Conservation (phyloP, 2,113 vertebrate genomes). For the Apteryx owenii region DNA sequence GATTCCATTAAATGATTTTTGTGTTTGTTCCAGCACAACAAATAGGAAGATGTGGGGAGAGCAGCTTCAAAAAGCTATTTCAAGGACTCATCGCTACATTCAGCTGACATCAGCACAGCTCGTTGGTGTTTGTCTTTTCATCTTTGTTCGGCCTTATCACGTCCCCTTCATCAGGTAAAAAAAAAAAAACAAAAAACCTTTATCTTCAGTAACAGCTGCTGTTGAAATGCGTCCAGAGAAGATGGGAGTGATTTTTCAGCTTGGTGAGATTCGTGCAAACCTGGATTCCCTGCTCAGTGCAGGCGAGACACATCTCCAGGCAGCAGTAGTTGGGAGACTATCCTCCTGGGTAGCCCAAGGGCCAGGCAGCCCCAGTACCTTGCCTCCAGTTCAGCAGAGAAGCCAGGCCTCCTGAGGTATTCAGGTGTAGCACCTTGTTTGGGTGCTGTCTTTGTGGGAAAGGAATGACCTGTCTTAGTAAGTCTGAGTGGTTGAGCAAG, state of each 20-base stretch:
- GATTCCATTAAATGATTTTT: conserved; percentile 57
- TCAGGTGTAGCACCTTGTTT: background rate
- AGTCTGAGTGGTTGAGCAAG: background rate
- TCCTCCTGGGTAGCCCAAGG: background rate
- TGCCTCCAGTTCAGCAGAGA: background rate
- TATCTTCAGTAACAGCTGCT: background rate
- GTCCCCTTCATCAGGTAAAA: conserved; percentile 83
- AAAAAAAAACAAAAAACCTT: background rate
- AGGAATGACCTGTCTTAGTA: background rate
- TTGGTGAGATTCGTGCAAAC: background rate
- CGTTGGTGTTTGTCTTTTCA: conserved; percentile 85
- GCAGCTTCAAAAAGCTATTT: conserved; percentile 85
- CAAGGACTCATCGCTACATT: conserved; percentile 81
- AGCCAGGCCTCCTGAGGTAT: background rate
- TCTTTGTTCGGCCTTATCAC: conserved; percentile 83
- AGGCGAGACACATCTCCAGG: background rate
- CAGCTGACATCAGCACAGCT: conserved; percentile 83
- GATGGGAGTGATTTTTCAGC: background rate
- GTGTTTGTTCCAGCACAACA: conserved; percentile 77
- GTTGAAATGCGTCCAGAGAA: background rate
- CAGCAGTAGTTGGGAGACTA: background rate
- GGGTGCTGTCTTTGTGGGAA: background rate
- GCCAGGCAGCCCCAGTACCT: background rate
- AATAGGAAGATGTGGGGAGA: conserved; percentile 86
- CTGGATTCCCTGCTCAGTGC: background rate